Evolutionary conservation across 2,113 vertebrate species (phyloP), one percentile per base, ranked within the genome.

Genomic region (Oryzias curvinotus): DNA sequence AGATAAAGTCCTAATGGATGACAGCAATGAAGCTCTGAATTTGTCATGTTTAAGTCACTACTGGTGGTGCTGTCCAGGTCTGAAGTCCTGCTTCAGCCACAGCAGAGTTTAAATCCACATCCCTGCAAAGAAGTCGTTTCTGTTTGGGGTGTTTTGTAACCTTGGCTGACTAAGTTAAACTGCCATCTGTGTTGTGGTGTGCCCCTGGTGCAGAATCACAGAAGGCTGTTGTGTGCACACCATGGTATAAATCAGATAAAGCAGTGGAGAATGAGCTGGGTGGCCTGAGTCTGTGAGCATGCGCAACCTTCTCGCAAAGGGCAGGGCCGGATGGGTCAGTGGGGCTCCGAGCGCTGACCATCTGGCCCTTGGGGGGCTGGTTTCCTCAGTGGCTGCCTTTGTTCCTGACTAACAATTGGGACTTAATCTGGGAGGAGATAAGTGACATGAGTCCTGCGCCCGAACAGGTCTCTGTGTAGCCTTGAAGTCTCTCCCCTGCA

Each of bases 381-480:
- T 92, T 95, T 96, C 93, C 93, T 96, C 90, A 92, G 92, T 92
- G 90, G 86, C 77, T 86, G 82, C 75, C 92, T 96, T 98, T 98
- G 95, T 98, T 96, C 92, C 85, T 81, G 65, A 64, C 78, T 80
- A 94, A 97, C 95, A 97, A 96, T 97, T 91, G 93, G 85, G 90
- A 89, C 86, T 93, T 95, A 94, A 92, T 93, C 92, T 94, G 88
- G 74, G 85, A 85, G 87, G 88, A 93, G 94, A 95, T 96, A 96
- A 96, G 91, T 87, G 84, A 88, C 84, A 77, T 60, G 64, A 56
- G 77, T 73, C 77, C 66, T 57, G 65, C 69, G 64, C 55, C 74
- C 44, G 23, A 73, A 84, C 79, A 83, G 86, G 85, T 86, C 84
- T 84, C 61, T 71, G 70, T 65, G 46, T 71, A 82, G 79, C 70